These are phyloP conservation scores for Lepisosteus oculatus DNA, from an alignment of 2,113 vertebrate species.

Conservation along the genomic window DNA sequence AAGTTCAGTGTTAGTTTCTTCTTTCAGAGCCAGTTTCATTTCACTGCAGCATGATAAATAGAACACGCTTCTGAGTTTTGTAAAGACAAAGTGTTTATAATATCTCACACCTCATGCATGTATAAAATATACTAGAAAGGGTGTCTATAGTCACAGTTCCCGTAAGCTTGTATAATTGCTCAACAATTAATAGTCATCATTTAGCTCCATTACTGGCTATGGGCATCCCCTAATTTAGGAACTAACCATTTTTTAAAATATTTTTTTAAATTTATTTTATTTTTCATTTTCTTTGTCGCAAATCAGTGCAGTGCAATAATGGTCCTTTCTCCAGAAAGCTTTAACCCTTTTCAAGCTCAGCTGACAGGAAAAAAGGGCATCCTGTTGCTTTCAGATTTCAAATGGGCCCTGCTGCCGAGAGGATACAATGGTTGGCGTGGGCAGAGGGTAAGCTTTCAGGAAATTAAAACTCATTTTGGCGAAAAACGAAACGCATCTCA, in stretches of 20 bases:
- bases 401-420: constrained; percentile 16
- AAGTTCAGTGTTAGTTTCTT: too few species aligned
- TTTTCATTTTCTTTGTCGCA: not conserved
- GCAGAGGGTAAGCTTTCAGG: constrained; percentile 22
- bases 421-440: constrained; percentile 12
- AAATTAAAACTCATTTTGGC: constrained; percentile 34
- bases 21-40: too few species aligned
- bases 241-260: not conserved
- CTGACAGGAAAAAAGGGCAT: constrained; percentile 19
- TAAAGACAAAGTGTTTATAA: too few species aligned
- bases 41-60: too few species aligned
- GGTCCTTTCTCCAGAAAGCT: constrained; percentile 19
- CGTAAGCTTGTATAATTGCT: too few species aligned
- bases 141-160: too few species aligned
- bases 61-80: too few species aligned
- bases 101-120: too few species aligned
- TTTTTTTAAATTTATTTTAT: constrained; percentile 8
- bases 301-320: not conserved
- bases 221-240: too few species aligned
- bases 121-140: too few species aligned
- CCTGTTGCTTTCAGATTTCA: constrained; percentile 23
- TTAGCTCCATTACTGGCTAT: too few species aligned
- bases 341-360: constrained; percentile 18
- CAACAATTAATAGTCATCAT: too few species aligned
- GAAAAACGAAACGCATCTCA: constrained; percentile 29